Conservation (phyloP, 2,888 invertebrate species). For the Cheilosia pagana region DNA sequence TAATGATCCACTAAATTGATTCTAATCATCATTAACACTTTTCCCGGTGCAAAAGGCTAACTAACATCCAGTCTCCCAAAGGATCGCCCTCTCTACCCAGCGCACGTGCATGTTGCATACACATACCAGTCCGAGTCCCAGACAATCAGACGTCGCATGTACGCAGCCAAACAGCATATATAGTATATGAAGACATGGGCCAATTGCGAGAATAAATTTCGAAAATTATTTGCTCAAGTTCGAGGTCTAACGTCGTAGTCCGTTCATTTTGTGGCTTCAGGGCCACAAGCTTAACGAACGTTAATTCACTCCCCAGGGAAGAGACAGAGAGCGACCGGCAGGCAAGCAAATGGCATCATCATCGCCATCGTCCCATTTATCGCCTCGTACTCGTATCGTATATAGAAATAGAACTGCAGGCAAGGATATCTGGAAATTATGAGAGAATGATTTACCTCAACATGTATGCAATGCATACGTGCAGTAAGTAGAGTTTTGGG, state of each 20-base stretch:
- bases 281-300: slow-evolving; percentile 74
- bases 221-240: slow-evolving; percentile 75
- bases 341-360: slow-evolving; percentile 51
- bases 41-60: slow-evolving; percentile 75
- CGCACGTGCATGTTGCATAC: not conserved
- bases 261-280: slow-evolving; percentile 73
- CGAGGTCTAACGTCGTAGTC: slow-evolving; percentile 73
- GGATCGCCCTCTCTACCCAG: slow-evolving; percentile 29
- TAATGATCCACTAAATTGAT: slow-evolving; percentile 83
- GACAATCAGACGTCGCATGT: slow-evolving; percentile 57
- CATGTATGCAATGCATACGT: slow-evolving; percentile 50
- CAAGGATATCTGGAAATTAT: slow-evolving; percentile 66
- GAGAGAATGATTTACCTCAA: slow-evolving; percentile 69
- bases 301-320: slow-evolving; percentile 72
- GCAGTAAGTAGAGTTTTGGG: slow-evolving; percentile 35
- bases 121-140: slow-evolving; percentile 15
- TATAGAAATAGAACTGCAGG: slow-evolving; percentile 23
- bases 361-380: slow-evolving; percentile 23
- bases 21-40: slow-evolving; percentile 84
- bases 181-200: slow-evolving; percentile 37
- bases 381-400: too few species aligned
- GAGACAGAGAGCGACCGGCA: slow-evolving; percentile 31
- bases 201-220: slow-evolving; percentile 67
- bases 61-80: slow-evolving; percentile 69
- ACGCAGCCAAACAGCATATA: not conserved